Conservation (phyloP, 2,797 vertebrate species). For the Melanotaenia parkinsoni region DNA sequence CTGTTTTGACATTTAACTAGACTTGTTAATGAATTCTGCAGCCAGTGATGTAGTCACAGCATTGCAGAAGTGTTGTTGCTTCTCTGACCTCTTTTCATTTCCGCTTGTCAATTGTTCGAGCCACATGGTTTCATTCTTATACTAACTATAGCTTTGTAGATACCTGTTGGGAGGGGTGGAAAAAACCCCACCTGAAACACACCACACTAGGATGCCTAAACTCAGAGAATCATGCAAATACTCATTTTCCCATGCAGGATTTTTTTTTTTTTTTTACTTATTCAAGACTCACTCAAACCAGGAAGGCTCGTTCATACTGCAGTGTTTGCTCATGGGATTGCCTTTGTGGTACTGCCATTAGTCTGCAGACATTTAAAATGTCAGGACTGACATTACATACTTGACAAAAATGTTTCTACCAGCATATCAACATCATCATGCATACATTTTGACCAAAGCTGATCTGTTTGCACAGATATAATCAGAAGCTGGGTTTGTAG, state of each 20-base stretch:
- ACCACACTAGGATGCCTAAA: constrained; percentile 19
- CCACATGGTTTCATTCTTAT: constrained; percentile 66
- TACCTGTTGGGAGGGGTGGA: constrained; percentile 50
- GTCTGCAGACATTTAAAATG: constrained; percentile 32
- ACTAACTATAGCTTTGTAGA: constrained; percentile 63
- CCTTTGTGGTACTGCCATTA: not conserved
- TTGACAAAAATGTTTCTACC: not conserved
- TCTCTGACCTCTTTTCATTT: constrained; percentile 74
- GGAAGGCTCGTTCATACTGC: constrained; percentile 64
- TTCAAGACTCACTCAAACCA: constrained; percentile 68
- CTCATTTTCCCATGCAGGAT: constrained; percentile 49
- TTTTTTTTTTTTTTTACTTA: constrained; percentile 59
- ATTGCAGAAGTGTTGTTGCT: constrained; percentile 36
- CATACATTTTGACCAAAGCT: not conserved
- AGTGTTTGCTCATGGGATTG: constrained; percentile 26
- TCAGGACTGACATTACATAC: not conserved
- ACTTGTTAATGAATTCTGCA: constrained; percentile 24
- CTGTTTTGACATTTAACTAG: constrained; percentile 10
- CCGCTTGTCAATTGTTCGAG: constrained; percentile 48
- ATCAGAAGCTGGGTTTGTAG: not conserved
- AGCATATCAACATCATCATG: not conserved
- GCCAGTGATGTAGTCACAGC: constrained; percentile 35
- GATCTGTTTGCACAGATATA: not conserved
- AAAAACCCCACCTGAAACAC: constrained; percentile 51
- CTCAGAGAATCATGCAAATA: constrained; percentile 51